phyloP scores from a whole-genome alignment of 2,113 vertebrate species.

The Ginglymostoma cirratum region DNA sequence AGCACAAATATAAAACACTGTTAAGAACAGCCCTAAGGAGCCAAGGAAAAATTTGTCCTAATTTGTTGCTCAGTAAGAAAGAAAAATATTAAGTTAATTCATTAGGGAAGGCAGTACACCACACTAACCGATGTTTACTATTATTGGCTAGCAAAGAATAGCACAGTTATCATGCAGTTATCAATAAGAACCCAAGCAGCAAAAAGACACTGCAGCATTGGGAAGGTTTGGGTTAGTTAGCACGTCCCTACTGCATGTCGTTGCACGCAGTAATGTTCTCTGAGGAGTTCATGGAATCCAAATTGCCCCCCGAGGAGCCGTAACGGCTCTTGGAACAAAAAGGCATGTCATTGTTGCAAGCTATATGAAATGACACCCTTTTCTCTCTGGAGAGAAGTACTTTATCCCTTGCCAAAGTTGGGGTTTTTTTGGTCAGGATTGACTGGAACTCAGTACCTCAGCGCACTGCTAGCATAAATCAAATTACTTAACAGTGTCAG shows the following conservation, averaged over 20 bases:
- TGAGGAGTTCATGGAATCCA: background rate
- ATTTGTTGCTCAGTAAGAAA: background rate
- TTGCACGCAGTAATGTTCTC: background rate
- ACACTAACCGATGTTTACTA: background rate
- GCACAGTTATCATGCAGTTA: background rate
- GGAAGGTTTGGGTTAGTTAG: background rate
- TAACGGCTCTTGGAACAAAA: constrained; percentile 30
- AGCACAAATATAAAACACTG: background rate
- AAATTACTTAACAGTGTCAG: constrained; percentile 1
- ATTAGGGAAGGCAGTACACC: background rate
- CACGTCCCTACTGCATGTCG: background rate
- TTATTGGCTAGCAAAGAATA: background rate
- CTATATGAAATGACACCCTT: constrained; percentile 21
- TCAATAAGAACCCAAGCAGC: background rate
- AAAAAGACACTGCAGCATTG: background rate
- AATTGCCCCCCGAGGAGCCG: constrained; percentile 12
- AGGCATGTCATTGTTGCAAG: constrained; percentile 27
- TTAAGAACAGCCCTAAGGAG: background rate
- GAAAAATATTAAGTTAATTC: background rate
- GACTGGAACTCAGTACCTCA: background rate
- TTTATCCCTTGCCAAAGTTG: background rate
- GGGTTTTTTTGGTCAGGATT: background rate
- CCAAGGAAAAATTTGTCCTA: background rate
- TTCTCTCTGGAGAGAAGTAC: background rate
- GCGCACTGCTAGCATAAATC: background rate